Conservation (phyloP, 1,140 invertebrate species). For the Leptinotarsa undecemlineata region DNA sequence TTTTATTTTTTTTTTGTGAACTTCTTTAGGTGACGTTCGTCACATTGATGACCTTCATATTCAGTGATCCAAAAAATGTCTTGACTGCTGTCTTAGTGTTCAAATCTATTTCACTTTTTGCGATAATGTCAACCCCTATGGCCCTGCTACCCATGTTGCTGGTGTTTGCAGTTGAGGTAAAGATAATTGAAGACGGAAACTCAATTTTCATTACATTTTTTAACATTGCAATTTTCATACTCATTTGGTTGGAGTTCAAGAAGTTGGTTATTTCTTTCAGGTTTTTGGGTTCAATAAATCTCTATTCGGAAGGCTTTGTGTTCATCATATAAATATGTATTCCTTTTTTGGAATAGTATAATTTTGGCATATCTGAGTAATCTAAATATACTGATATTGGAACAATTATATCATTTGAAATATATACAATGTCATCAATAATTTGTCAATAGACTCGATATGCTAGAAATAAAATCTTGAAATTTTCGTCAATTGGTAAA, state of each 20-base stretch:
- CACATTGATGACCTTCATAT: constrained; percentile 85
- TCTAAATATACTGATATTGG: no score
- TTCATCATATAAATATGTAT: no score
- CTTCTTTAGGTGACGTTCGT: constrained; percentile 73
- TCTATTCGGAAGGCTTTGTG: no score
- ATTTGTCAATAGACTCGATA: no score
- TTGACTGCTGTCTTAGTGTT: constrained; percentile 80
- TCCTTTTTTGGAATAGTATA: no score
- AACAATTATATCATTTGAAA: no score
- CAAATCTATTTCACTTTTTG: constrained; percentile 85
- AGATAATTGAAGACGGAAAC: not conserved
- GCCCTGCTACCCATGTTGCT: constrained; percentile 71
- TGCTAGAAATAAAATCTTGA: no score
- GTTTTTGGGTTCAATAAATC: no score
- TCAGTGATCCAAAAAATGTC: constrained; percentile 65
- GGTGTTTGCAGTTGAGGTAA: constrained; percentile 71
- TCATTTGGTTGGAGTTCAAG: not conserved
- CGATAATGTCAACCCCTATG: constrained; percentile 80
- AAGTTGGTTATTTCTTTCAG: no score
- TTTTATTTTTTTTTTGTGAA: not conserved
- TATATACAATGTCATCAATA: no score
- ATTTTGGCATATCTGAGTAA: no score
- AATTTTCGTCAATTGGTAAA: no score
- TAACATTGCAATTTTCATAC: not conserved
- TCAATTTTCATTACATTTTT: not conserved